These are phyloP conservation scores for Agrilus planipennis DNA, from an alignment of 1,140 invertebrate species.

Conservation along the genomic window DNA sequence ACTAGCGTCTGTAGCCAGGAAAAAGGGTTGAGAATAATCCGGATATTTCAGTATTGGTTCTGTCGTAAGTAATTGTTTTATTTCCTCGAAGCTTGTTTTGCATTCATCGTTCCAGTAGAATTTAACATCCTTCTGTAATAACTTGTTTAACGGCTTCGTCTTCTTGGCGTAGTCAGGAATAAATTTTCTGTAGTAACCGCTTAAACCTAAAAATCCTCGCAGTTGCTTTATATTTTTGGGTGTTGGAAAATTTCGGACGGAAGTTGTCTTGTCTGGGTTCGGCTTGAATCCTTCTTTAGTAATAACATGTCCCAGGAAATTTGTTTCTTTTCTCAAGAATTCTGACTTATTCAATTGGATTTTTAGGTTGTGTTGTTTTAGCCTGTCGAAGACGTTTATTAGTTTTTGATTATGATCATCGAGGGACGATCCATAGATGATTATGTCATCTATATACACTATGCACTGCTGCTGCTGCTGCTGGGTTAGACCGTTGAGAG, in stretches of 20 bases:
- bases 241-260: conserved; percentile 15
- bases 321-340: conserved; percentile 23
- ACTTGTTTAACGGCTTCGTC: conserved; percentile 4
- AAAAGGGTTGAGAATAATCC: no score
- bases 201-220: conserved; percentile 21
- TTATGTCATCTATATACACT: conserved; percentile 12
- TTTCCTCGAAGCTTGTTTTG: no score
- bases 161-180: conserved; percentile 4
- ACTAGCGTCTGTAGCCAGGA: no score
- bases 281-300: conserved; percentile 17
- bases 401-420: conserved; percentile 4
- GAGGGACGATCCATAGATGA: conserved; percentile 1
- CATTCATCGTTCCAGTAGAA: no score
- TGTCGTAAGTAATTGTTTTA: no score
- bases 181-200: conserved; percentile 8
- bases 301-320: conserved; percentile 26
- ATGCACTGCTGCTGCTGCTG: conserved; percentile 10
- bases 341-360: conserved; percentile 5
- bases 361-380: conserved; percentile 3
- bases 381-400: conserved; percentile 2
- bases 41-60: no score
- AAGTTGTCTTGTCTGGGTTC: conserved; percentile 16
- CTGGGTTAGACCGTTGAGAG: conserved; percentile 11
- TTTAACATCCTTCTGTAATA: no score
- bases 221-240: conserved; percentile 18